Conservation (phyloP, 2,888 invertebrate species). For the Halictus ligatus region DNA sequence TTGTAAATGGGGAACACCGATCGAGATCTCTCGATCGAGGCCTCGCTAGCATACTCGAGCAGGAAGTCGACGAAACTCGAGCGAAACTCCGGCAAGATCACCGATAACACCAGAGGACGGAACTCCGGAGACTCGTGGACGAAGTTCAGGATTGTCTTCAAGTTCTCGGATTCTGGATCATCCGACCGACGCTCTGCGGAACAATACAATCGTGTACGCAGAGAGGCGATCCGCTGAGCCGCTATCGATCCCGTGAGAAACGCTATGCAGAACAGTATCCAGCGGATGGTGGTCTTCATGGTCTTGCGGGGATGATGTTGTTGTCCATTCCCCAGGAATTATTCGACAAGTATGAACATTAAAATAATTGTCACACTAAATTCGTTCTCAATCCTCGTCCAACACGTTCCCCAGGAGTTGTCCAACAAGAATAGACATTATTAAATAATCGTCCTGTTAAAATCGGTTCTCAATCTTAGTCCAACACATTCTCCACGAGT, state of each 20-base stretch:
- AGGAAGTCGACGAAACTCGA: slow-evolving; percentile 44
- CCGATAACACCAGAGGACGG: slow-evolving; percentile 55
- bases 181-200: background rate
- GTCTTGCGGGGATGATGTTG: background rate
- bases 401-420: background rate
- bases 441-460: too few relatives aligned
- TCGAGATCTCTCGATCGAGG: slow-evolving; percentile 21
- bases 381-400: background rate
- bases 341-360: background rate
- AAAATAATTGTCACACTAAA: background rate
- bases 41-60: slow-evolving; percentile 30
- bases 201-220: background rate
- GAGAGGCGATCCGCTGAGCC: background rate
- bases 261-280: background rate
- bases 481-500: too few relatives aligned
- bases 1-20: slow-evolving; percentile 39
- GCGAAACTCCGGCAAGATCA: slow-evolving; percentile 51
- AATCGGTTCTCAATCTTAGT: too few relatives aligned
- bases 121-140: slow-evolving; percentile 60
- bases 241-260: background rate
- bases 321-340: too few relatives aligned
- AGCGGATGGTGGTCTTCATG: background rate
- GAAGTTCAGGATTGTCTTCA: slow-evolving; percentile 58
- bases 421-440: too few relatives aligned
- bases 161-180: slow-evolving; percentile 43